Percentiles rank a stretch among this genome's conserved stretches.
Conservation (phyloP, 2,888 invertebrate genomes). For the Drosophila lacicola region DNA sequence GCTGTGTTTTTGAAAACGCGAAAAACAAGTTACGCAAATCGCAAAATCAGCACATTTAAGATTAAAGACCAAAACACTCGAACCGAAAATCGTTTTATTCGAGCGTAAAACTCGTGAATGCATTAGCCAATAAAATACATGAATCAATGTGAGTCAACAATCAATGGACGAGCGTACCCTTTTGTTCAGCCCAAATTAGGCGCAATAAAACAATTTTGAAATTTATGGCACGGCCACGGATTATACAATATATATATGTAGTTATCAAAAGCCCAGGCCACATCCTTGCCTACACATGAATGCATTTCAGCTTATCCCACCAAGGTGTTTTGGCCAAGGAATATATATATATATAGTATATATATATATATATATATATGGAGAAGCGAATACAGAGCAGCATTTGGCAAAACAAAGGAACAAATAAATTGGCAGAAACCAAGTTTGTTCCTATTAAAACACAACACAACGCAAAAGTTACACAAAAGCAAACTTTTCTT, state of each 20-base stretch:
- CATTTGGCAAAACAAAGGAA: conserved; percentile 46
- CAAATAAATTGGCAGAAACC: conserved; percentile 68
- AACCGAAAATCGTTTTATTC: conserved; percentile 26
- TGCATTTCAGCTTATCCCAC: conserved; percentile 1
- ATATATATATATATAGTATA: conserved; percentile 5
- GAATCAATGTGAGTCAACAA: conserved; percentile 50
- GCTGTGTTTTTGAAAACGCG: conserved; percentile 55
- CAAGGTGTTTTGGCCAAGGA: conserved; percentile 27
- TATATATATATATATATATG: background rate
- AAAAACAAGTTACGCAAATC: conserved; percentile 65
- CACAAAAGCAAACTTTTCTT: conserved; percentile 74
- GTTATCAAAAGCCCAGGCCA: conserved; percentile 37
- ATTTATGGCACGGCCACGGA: conserved; percentile 63
- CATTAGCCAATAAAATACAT: conserved; percentile 53
- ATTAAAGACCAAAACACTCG: conserved; percentile 4
- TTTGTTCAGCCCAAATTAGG: conserved; percentile 66
- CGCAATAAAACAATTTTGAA: conserved; percentile 64
- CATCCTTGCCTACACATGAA: conserved; percentile 17
- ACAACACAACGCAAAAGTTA: conserved; percentile 77
- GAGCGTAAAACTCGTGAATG: conserved; percentile 33
- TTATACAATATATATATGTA: conserved; percentile 30
- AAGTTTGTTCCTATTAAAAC: conserved; percentile 75
- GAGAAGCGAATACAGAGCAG: conserved; percentile 21
- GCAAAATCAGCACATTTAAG: conserved; percentile 35
- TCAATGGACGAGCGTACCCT: conserved; percentile 26